phyloP scores from a whole-genome alignment of 2,888 invertebrate genomes.

The Noctua janthe region DNA sequence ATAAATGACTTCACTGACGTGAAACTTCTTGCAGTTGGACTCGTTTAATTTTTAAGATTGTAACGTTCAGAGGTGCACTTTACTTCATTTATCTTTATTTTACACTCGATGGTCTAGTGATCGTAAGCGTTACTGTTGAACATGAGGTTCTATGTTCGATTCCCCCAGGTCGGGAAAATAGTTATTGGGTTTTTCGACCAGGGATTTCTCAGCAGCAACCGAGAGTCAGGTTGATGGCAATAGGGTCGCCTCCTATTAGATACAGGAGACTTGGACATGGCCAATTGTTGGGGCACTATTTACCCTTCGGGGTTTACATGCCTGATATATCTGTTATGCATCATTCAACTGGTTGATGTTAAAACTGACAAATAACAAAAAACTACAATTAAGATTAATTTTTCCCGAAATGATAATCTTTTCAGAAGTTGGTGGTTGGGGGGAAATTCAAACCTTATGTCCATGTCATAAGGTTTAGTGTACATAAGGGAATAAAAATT shows the following conservation, averaged over 20 bases:
- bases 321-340: no score
- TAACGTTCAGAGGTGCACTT: background rate
- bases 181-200: background rate
- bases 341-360: no score
- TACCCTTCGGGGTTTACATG: background rate
- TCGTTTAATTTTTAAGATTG: slow-evolving; percentile 29
- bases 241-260: background rate
- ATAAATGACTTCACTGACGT: slow-evolving; percentile 45
- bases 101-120: background rate
- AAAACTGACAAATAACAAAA: no score
- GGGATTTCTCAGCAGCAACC: background rate
- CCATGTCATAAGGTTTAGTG: background rate
- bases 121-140: background rate
- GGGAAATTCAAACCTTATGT: background rate
- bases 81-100: background rate
- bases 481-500: background rate
- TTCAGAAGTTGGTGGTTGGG: background rate
- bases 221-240: background rate
- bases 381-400: background rate
- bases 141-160: background rate
- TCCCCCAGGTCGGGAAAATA: background rate
- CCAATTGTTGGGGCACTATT: background rate
- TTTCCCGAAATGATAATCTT: background rate
- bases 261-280: background rate
- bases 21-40: slow-evolving; percentile 44